Base-by-base conservation (phyloP, 1,140 invertebrate species). In the Drosophila paulistorum region DNA sequence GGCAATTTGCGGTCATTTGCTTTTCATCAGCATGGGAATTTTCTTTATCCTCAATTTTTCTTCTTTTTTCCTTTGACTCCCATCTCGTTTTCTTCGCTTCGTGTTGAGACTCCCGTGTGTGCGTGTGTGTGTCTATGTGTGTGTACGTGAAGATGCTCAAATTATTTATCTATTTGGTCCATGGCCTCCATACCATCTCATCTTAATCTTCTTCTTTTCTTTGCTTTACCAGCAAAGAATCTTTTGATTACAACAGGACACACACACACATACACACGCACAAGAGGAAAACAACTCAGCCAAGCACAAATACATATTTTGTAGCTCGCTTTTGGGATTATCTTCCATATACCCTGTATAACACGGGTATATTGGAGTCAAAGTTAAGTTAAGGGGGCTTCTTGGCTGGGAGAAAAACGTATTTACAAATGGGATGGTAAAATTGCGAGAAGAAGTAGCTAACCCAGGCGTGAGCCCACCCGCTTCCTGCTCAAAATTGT, bases 1-100 rank as follows among this genome's bases (percentile, higher is more conserved):
- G 79, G 74, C 83, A 87, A 87, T 87, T 87, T 89, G 83, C 80
- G 83, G 83, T 87, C 83, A 87, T 89, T 87, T 87, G 79, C 84
- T 87, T 87, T 87, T 87, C 84, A 87, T 87, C 83, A 87, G 83
- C 76, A 77, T 72, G 68, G 67, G 79, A 75, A 86, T 10, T 48
- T 61, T 45, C 14, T 55, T 3, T 11, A 20, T 48, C 51, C 7
- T 37, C 20, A 13, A 48, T 23, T 57, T 26, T 14, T 33, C 13
- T 35, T 68, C 17, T 14, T 14, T 48, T 37, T 51, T 55, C 26
- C 30, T 67, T 65, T 48, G 64, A 35, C 65, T 65, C 57, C 75
- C 62, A 55, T 42, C 20, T 51, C 17, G 45, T 68, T 76, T 75
- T 58, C 57, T 68, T 35, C 55, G 62, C 65, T 75, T 71, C 75